Evolutionary conservation across 2,797 vertebrate species (phyloP), one percentile per base, ranked within the genome.

Genomic region (Malurus splendens): DNA sequence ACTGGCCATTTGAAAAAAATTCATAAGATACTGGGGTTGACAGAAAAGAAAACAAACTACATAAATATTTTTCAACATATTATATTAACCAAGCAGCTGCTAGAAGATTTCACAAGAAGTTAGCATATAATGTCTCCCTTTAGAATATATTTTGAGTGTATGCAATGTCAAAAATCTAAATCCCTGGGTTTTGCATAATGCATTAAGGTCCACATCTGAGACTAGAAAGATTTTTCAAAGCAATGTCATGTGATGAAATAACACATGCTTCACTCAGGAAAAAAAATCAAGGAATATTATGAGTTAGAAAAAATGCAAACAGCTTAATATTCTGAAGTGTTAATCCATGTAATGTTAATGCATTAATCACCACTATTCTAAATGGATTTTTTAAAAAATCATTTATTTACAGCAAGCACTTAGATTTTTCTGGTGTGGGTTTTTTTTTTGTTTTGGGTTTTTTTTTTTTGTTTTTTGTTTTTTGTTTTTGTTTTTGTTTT

Each of bases 31-130:
- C 96, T 81, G 89, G 93, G 95, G 96, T 95, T 98, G 97, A 97
- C 97, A 98, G 97, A 97, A 97, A 97, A 98, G 97, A 97, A 98
- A 97, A 97, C 97, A 98, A 97, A 97, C 96, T 97, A 97, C 96
- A 97, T 97, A 98, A 98, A 98, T 98, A 98, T 98, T 98, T 98
- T 98, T 97, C 97, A 97, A 97, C 96, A 96, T 97, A 97, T 97
- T 98, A 97, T 97, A 98, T 97, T 98, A 98, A 97, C 97, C 97
- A 97, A 97, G 96, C 97, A 97, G 97, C 97, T 97, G 97, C 97
- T 97, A 94, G 95, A 94, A 95, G 96, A 97, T 97, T 97, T 97
- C 97, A 97, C 95, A 96, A 97, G 97, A 97, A 97, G 97, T 97
- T 97, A 97, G 97, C 97, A 96, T 97, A 96, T 97, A 97, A 97